Base-by-base conservation (phyloP, 2,113 vertebrate genomes). In the Etheostoma spectabile region DNA sequence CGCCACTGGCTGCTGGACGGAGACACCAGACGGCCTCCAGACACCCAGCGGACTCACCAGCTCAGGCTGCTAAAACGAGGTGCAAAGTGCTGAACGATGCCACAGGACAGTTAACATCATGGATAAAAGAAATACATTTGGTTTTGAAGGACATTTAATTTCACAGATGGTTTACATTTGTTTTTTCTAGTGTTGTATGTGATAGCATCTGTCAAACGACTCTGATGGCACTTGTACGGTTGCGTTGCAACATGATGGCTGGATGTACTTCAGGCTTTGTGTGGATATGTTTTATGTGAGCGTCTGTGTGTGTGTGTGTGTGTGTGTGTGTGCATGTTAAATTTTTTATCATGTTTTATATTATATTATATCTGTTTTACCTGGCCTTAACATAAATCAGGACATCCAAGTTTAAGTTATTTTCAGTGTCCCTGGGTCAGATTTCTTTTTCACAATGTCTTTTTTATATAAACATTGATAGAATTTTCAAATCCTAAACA, bases 1-100 rank as follows among this genome's bases (percentile, higher is more conserved):
- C 7, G 42, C 79, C 19, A 18, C 78, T 61, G 74, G 83, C 80
- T 60, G 74, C 77, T 63, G 67, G 73, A 74, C n/a, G 27, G 65
- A 33, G 7, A 66, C 59, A 33, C 2, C 77, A 74, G 69, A 82
- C 79, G 19, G 75, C 82, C 73, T 71, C 79, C 38, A 73, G 64
- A 77, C 66, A 38, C 45, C 68, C 38, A 6, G 61, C 0, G 69
- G 79, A 69, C 46, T 22, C 30, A 21, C 73, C 57, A 35, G 45
- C 71, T 27, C 49, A 73, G 62, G 35, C 60, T 68, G 42, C 13
- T n/a, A 7, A 11, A 22, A 33, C 33, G n/a, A 57, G 19, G 46
- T 22, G 14, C 35, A 15, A 33, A 33, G 48, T 68, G 52, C 61
- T 22, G 8, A 63, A 51, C 53, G 49, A 56, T n/a, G 56, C 19